phyloP scores from a whole-genome alignment of 2,797 vertebrate species.

The Cyprinella venusta region DNA sequence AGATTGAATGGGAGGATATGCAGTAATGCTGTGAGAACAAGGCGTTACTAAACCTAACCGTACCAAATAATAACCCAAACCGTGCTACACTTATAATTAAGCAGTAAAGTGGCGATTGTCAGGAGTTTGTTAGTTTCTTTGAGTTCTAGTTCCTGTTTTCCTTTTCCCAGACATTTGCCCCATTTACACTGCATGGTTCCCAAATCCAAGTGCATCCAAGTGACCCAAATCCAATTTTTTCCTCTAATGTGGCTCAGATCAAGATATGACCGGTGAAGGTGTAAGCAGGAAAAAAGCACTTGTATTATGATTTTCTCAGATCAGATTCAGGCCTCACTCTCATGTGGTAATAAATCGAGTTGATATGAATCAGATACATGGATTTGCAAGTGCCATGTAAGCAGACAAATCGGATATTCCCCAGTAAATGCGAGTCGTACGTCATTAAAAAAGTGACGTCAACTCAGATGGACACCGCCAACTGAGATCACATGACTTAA shows the following conservation, averaged over 20 bases:
- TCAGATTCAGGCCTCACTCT: background rate
- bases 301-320: background rate
- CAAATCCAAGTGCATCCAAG: too few relatives aligned
- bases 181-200: background rate
- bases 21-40: slow-evolving; percentile 34
- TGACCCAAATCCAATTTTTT: background rate
- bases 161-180: background rate
- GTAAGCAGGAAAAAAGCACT: background rate
- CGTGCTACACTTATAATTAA: slow-evolving; percentile 7
- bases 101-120: background rate
- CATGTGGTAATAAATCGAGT: too few relatives aligned
- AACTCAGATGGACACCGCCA: too few relatives aligned
- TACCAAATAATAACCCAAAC: background rate
- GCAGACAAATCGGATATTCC: too few relatives aligned
- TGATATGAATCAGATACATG: too few relatives aligned
- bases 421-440: too few relatives aligned
- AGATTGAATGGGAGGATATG: slow-evolving; percentile 33
- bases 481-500: too few relatives aligned
- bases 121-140: background rate
- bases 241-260: background rate
- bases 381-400: too few relatives aligned
- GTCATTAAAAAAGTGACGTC: too few relatives aligned
- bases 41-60: slow-evolving; percentile 20
- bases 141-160: background rate
- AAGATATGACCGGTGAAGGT: background rate